These are phyloP conservation scores for Microcaecilia unicolor DNA, from an alignment of 2,797 vertebrate species.

Conservation along the genomic window DNA sequence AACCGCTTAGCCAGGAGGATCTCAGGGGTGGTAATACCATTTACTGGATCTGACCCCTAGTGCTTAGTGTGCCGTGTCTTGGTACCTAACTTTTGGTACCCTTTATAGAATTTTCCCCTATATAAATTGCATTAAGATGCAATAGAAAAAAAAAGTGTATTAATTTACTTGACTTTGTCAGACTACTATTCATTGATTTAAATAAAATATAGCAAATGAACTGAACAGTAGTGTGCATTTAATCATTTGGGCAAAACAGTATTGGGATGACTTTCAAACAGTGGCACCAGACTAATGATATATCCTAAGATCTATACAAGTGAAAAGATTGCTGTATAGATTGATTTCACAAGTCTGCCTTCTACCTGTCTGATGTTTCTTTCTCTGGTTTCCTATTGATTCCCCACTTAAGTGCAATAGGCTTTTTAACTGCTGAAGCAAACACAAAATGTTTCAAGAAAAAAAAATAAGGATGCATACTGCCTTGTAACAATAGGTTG, in stretches of 20 bases:
- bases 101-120: no score
- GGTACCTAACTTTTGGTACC: no score
- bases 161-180: no score
- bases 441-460: neutral
- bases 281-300: neutral
- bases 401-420: conserved; percentile 1
- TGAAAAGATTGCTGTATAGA: conserved; percentile 2
- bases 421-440: conserved; percentile 3
- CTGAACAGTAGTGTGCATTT: neutral
- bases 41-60: no score
- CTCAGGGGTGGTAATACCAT: no score
- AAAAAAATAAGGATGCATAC: neutral
- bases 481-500: neutral
- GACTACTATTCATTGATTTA: no score
- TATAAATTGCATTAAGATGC: no score
- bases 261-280: neutral
- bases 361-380: conserved; percentile 6
- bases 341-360: conserved; percentile 6
- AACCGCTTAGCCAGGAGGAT: no score
- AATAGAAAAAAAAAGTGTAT: no score
- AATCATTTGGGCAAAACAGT: neutral
- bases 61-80: no score
- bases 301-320: conserved; percentile 1
- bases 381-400: conserved; percentile 17
- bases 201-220: neutral